Evolutionary conservation across 2,888 invertebrate genomes (phyloP).

Genomic region (Smittia aterrima): DNA sequence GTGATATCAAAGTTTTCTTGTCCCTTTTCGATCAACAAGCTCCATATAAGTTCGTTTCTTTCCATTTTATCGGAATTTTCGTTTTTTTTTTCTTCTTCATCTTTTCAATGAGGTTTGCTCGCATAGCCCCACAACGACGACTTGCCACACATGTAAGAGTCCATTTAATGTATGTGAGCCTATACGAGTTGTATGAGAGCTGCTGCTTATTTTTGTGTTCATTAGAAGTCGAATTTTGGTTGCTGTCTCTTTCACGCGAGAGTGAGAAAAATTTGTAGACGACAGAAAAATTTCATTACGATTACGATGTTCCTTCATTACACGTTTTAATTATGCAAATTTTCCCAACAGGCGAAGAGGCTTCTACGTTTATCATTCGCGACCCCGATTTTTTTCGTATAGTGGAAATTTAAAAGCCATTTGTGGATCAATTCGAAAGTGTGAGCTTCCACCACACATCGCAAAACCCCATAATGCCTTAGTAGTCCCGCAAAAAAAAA

Average conservation of each 20-base stretch:
- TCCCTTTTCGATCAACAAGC: constrained; percentile 23
- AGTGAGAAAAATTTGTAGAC: constrained; percentile 5
- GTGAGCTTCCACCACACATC: background rate
- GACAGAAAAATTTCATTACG: constrained; percentile 14
- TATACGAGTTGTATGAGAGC: background rate
- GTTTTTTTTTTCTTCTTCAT: background rate
- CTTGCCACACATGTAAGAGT: background rate
- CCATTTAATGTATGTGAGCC: constrained; percentile 10
- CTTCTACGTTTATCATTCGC: background rate
- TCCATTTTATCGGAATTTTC: constrained; percentile 35
- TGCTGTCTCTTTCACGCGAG: background rate
- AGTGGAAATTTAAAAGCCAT: background rate
- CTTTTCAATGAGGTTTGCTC: constrained; percentile 16
- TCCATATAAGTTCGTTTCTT: constrained; percentile 33
- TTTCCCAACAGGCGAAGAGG: background rate
- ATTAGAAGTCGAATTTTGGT: background rate
- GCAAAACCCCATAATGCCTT: constrained; percentile 23
- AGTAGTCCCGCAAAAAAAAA: constrained; percentile 27
- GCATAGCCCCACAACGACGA: background rate
- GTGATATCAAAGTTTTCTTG: constrained; percentile 16
- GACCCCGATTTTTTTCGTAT: background rate
- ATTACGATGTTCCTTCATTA: constrained; percentile 30
- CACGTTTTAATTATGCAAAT: constrained; percentile 24
- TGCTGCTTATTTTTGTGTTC: background rate
- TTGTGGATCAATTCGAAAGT: background rate